These are phyloP conservation scores for Planiliza haematocheilus DNA, from an alignment of 2,113 vertebrate genomes.

Conservation along the genomic window DNA sequence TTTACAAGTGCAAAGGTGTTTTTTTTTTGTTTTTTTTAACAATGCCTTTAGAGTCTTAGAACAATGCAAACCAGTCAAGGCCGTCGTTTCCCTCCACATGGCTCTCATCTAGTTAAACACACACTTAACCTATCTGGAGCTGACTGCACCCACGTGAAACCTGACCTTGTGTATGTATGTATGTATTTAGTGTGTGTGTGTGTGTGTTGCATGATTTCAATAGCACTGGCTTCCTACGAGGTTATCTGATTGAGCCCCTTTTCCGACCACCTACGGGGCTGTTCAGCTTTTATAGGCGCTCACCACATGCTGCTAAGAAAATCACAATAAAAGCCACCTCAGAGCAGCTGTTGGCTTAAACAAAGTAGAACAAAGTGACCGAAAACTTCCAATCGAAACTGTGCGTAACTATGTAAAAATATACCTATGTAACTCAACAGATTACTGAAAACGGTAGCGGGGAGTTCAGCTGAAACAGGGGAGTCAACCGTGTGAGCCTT, in stretches of 20 bases:
- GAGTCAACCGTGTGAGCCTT: no score
- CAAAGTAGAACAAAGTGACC: constrained; percentile 34
- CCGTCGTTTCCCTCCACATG: constrained; percentile 26
- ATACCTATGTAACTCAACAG: no score
- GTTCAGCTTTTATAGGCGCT: constrained; percentile 32
- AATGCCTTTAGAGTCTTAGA: constrained; percentile 55
- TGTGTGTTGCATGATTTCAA: constrained; percentile 46
- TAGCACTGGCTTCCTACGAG: constrained; percentile 25
- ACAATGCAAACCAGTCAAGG: constrained; percentile 57
- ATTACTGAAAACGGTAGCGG: no score
- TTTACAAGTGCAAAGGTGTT: constrained; percentile 37
- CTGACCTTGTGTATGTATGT: constrained; percentile 25
- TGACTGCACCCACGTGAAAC: constrained; percentile 43
- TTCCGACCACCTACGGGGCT: constrained; percentile 50
- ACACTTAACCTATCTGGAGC: constrained; percentile 35
- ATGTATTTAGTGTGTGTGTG: constrained; percentile 3
- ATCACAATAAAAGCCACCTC: constrained; percentile 28
- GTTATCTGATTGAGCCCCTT: constrained; percentile 51
- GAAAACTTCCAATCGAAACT: constrained; percentile 4
- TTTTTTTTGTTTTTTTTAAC: constrained; percentile 37
- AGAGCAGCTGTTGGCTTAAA: constrained; percentile 43
- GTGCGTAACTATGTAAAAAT: neutral
- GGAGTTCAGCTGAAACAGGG: no score
- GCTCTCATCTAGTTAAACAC: constrained; percentile 46
- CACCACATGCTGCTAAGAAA: constrained; percentile 26